A percentile compares a stretch with the other conserved stretches of the same genome.
Evolutionary conservation across 2,888 invertebrate genomes (phyloP).

Genomic region (Coelopa pilipes): DNA sequence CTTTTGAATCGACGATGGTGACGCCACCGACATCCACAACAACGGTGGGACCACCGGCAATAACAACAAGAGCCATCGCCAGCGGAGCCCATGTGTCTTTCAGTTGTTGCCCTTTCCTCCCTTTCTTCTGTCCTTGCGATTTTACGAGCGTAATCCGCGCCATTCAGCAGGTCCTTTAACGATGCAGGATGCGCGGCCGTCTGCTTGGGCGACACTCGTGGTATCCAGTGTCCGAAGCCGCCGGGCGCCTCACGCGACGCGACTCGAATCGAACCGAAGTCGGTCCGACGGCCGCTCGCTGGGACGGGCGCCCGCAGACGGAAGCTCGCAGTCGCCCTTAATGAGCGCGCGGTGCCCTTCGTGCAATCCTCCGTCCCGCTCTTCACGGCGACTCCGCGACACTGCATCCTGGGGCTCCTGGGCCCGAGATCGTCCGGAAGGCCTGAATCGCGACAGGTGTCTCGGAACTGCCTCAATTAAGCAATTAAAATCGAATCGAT

Average conservation of each 20-base stretch:
- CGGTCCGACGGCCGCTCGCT: no score
- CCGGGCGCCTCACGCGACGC: no score
- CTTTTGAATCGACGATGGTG: neutral
- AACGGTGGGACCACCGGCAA: neutral
- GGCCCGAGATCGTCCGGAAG: no score
- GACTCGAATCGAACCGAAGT: no score
- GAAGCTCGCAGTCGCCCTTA: no score
- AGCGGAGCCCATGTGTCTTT: neutral
- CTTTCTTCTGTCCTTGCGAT: neutral
- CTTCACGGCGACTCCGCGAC: no score
- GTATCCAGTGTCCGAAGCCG: no score
- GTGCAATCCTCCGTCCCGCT: no score
- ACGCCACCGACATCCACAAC: neutral
- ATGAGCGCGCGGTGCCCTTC: no score
- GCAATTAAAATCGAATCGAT: slow-evolving; percentile 22
- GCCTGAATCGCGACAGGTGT: slow-evolving; percentile 13
- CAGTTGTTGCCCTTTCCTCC: slow-evolving; percentile 17
- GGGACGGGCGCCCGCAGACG: no score
- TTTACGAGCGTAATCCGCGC: neutral
- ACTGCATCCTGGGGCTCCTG: no score
- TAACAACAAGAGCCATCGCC: neutral
- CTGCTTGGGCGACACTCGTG: slow-evolving; percentile 61
- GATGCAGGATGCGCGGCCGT: slow-evolving; percentile 58
- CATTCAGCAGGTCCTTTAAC: slow-evolving; percentile 51
- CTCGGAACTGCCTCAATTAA: neutral